Evolutionary conservation across 2,888 invertebrate genomes (phyloP), one percentile per base, ranked within the genome.

Genomic region (Zygothrica quintamaculata): DNA sequence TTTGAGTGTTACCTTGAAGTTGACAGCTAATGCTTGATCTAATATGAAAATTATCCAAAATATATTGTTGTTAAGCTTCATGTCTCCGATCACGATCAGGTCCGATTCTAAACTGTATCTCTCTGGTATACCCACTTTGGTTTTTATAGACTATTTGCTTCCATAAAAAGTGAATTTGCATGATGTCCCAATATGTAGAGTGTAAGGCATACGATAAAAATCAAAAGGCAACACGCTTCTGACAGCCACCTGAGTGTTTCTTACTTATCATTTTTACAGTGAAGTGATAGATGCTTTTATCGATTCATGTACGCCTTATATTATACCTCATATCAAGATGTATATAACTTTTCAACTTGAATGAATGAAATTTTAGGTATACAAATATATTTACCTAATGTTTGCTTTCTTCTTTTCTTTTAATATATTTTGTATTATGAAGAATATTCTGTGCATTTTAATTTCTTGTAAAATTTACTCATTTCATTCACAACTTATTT

Each of bases 1-100:
- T n/a, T n/a, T n/a, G n/a, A n/a, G n/a, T n/a, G n/a, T 22, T 59
- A 79, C 79, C 68, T 81, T 75, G 9, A 61, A 12, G n/a, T 74
- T 60, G 3, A 64, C 82, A 9, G 46, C 4, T 1, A 58, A 6
- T 39, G 22, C 7, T 26, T 47, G 50, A 39, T 42, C 44, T 6
- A 71, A 33, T 9, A 44, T 12, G 16, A 65, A 34, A 40, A 53
- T 36, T 34, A 62, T 58, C 52, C 59, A 65, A 5, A 78, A 16
- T n/a, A 16, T 25, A 15, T 36, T 16, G n/a, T n/a, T n/a, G n/a
- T n/a, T 2, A 75, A 22, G 26, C 62, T 53, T 65, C 60, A 78
- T 65, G 36, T 42, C 50, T 60, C 44, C 15, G 18, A 26, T 37
- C 47, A 43, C 61, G 53, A 29, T 59, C 52, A 48, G 44, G 33